A percentile compares a stretch with the other conserved stretches of the same genome.
Conservation (phyloP, 2,113 vertebrate species). For the Suncus etruscus region DNA sequence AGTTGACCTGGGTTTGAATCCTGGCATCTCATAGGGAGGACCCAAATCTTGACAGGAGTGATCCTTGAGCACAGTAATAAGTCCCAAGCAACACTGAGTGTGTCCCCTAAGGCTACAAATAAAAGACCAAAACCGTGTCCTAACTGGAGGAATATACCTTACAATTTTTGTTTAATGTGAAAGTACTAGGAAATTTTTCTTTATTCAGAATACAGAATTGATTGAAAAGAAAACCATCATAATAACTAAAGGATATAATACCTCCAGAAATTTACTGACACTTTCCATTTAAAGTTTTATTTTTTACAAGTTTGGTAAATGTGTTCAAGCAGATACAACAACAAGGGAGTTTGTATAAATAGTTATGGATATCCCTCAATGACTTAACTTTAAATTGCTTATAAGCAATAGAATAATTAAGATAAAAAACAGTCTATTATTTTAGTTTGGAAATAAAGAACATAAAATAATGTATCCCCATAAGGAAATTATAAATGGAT, state of each 20-base stretch:
- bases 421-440: background rate
- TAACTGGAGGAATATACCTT: background rate
- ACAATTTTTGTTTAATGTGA: background rate
- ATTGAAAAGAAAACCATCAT: background rate
- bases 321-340: background rate
- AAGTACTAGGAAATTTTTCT: background rate
- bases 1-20: too few relatives aligned
- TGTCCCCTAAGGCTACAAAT: too few relatives aligned
- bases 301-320: conserved; percentile 20
- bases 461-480: background rate
- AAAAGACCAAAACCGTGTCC: background rate
- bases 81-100: too few relatives aligned
- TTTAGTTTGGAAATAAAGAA: background rate
- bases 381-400: conserved; percentile 37
- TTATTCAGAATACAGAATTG: background rate
- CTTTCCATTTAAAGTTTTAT: conserved; percentile 7
- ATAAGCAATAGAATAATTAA: background rate
- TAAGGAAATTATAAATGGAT: background rate
- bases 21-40: too few relatives aligned
- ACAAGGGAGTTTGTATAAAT: background rate
- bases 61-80: too few relatives aligned
- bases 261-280: background rate
- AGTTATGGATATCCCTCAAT: background rate
- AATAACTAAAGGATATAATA: background rate
- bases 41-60: too few relatives aligned